Conservation (phyloP, 2,888 invertebrate genomes). For the Torymus aiolomorphi region DNA sequence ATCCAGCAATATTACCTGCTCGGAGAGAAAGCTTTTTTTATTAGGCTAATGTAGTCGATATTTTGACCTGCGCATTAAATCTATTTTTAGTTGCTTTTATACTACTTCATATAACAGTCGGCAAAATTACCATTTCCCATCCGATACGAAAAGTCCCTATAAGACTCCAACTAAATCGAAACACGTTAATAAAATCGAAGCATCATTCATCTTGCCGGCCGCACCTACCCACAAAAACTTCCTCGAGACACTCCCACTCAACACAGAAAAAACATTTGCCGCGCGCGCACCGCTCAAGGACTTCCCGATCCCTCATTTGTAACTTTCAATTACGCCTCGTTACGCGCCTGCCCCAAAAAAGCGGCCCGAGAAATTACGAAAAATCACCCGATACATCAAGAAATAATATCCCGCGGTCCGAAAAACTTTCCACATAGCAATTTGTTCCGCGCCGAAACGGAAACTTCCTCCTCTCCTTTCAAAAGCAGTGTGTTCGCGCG, state of each 20-base stretch:
- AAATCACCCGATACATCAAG: conserved; percentile 39
- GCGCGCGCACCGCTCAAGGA: background rate
- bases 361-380: conserved; percentile 18
- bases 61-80: too few species aligned
- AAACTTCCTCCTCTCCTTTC: conserved; percentile 5
- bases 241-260: background rate
- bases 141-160: too few species aligned
- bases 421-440: conserved; percentile 38
- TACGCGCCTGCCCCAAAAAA: background rate
- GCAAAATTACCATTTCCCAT: too few species aligned
- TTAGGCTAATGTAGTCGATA: too few species aligned
- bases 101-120: too few species aligned
- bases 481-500: conserved; percentile 9
- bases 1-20: too few species aligned
- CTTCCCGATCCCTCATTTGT: conserved; percentile 32
- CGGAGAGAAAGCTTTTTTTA: too few species aligned
- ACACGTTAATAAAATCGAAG: too few species aligned
- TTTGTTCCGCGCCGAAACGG: conserved; percentile 12
- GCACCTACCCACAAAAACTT: too few species aligned
- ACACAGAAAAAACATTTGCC: conserved; percentile 1
- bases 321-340: conserved; percentile 43
- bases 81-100: too few species aligned
- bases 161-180: too few species aligned
- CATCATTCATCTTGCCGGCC: too few species aligned
- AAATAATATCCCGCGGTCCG: conserved; percentile 39